These are phyloP conservation scores for Iphiclides podalirius DNA, from an alignment of 2,888 invertebrate species.

Conservation along the genomic window DNA sequence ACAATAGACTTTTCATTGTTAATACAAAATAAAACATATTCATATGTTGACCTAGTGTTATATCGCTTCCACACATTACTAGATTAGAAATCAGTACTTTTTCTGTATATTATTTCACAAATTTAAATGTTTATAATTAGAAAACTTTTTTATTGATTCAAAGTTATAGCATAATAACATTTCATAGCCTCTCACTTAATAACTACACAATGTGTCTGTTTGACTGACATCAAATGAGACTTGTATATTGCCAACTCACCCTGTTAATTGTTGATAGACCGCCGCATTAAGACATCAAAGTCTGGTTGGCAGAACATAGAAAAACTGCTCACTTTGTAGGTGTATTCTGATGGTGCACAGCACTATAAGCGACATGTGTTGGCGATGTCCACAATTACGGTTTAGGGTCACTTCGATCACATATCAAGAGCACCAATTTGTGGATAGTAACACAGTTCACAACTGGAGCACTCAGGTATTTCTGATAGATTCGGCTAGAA, in stretches of 20 bases:
- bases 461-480: constrained; percentile 37
- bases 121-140: constrained; percentile 15
- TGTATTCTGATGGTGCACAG: not conserved
- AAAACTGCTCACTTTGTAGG: not conserved
- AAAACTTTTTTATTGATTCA: constrained; percentile 33
- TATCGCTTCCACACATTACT: constrained; percentile 14
- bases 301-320: no score
- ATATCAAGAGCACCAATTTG: constrained; percentile 60
- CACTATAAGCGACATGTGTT: not conserved
- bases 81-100: constrained; percentile 25
- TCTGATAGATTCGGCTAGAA: no score
- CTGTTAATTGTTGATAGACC: constrained; percentile 25
- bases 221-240: constrained; percentile 23
- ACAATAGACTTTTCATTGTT: no score
- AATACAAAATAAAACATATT: no score
- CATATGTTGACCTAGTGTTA: no score
- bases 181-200: constrained; percentile 48
- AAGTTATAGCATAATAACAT: constrained; percentile 33
- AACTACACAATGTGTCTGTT: constrained; percentile 30
- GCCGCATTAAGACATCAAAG: constrained; percentile 1
- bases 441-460: constrained; percentile 37
- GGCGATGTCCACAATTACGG: constrained; percentile 27
- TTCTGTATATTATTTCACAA: constrained; percentile 13
- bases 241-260: constrained; percentile 13
- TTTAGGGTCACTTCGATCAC: constrained; percentile 67